Conservation (phyloP, 2,113 vertebrate species). For the Cavia aperea region DNA sequence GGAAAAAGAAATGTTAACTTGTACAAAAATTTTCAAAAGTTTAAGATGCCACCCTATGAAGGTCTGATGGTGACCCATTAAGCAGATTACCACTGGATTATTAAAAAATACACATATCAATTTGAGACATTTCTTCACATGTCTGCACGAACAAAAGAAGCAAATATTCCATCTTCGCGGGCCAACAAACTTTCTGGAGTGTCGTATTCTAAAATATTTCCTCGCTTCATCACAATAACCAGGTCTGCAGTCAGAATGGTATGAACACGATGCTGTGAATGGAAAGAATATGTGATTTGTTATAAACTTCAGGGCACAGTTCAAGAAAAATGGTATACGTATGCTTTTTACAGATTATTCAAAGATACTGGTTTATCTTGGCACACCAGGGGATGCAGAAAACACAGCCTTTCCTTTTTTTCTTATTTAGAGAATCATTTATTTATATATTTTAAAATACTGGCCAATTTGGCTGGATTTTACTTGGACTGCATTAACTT, state of each 20-base stretch:
- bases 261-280: constrained; percentile 92
- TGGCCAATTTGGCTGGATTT: not conserved
- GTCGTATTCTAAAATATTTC: constrained; percentile 93
- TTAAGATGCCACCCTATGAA: constrained; percentile 24
- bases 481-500: not conserved
- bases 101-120: not conserved
- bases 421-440: not conserved
- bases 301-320: not conserved
- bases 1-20: not conserved
- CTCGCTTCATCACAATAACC: constrained; percentile 97
- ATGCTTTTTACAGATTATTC: not conserved
- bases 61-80: not conserved
- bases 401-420: not conserved
- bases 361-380: not conserved
- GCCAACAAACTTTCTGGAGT: constrained; percentile 91
- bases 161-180: constrained; percentile 91
- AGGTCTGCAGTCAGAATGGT: constrained; percentile 96
- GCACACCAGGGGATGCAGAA: not conserved
- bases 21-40: constrained; percentile 50
- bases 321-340: not conserved
- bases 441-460: constrained; percentile 7
- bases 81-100: constrained; percentile 52
- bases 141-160: constrained; percentile 95
- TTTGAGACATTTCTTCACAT: constrained; percentile 78
- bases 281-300: constrained; percentile 23